Percentiles rank a stretch among this genome's conserved stretches.
These are phyloP conservation scores for Slavum lentiscoides DNA, from an alignment of 2,888 invertebrate species.

Conservation along the genomic window DNA sequence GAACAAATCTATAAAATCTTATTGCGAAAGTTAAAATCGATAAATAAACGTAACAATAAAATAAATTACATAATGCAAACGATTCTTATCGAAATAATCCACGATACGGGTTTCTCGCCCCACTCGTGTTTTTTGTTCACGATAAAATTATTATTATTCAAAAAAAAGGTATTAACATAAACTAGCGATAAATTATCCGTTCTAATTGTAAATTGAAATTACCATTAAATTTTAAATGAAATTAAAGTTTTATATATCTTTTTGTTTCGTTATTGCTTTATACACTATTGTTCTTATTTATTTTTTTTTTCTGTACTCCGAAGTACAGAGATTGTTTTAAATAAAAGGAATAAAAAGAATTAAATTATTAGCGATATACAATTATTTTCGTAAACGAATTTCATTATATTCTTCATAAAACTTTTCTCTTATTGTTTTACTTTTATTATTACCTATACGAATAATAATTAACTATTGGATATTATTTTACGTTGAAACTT, in stretches of 20 bases:
- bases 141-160: conserved; percentile 5
- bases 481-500: too few relatives aligned
- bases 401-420: background rate
- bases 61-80: background rate
- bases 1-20: background rate
- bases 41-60: background rate
- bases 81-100: background rate
- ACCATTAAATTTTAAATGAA: background rate
- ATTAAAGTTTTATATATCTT: background rate
- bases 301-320: background rate
- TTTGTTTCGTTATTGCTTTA: background rate
- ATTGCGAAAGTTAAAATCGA: background rate
- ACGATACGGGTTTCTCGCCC: too few relatives aligned
- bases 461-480: too few relatives aligned
- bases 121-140: background rate
- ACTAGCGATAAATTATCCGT: conserved; percentile 1
- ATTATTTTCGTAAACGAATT: background rate
- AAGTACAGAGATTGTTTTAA: background rate
- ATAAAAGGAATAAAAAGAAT: background rate
- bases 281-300: background rate
- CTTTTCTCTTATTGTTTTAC: background rate
- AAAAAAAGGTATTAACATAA: background rate
- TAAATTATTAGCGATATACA: background rate
- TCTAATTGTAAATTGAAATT: background rate
- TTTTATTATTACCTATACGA: too few relatives aligned